A percentile compares a stretch with the other conserved stretches of the same genome.
Conservation (phyloP, 1,140 invertebrate species). For the Sinonovacula constricta region DNA sequence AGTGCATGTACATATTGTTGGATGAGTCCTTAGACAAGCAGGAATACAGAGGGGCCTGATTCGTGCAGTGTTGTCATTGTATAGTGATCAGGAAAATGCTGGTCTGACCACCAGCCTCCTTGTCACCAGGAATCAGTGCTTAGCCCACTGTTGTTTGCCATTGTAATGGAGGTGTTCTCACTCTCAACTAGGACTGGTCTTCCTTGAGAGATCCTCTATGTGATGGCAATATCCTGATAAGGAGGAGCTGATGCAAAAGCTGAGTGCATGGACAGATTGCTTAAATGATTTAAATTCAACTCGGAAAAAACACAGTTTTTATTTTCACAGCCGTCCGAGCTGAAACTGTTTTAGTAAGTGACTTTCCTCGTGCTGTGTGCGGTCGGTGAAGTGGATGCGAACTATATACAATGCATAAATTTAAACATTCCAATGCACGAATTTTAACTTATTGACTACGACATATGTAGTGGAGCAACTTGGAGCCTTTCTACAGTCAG, state of each 20-base stretch:
- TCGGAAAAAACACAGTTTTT: slow-evolving; percentile 16
- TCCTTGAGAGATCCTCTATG: slow-evolving; percentile 21
- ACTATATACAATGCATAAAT: slow-evolving; percentile 11
- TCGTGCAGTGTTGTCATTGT: slow-evolving; percentile 2
- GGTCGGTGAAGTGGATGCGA: slow-evolving; percentile 6
- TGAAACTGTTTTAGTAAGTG: neutral
- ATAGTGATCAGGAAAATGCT: neutral
- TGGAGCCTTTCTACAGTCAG: neutral
- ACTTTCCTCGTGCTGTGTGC: slow-evolving; percentile 24
- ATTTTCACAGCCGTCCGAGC: slow-evolving; percentile 3
- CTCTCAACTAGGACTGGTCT: neutral
- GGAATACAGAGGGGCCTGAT: neutral
- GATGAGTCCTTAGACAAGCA: slow-evolving; percentile 2
- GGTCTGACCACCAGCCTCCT: neutral
- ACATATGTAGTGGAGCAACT: neutral
- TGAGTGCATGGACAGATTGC: slow-evolving; percentile 10
- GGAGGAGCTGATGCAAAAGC: neutral
- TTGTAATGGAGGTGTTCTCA: slow-evolving; percentile 7
- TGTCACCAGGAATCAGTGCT: slow-evolving; percentile 28
- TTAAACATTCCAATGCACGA: neutral
- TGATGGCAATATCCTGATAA: neutral
- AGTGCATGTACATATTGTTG: too few species aligned
- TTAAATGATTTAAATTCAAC: slow-evolving; percentile 27
- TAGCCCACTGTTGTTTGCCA: slow-evolving; percentile 22
- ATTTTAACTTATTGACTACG: too few species aligned